Base-by-base conservation (phyloP, 1,140 invertebrate species). In the Drosophila littoralis region DNA sequence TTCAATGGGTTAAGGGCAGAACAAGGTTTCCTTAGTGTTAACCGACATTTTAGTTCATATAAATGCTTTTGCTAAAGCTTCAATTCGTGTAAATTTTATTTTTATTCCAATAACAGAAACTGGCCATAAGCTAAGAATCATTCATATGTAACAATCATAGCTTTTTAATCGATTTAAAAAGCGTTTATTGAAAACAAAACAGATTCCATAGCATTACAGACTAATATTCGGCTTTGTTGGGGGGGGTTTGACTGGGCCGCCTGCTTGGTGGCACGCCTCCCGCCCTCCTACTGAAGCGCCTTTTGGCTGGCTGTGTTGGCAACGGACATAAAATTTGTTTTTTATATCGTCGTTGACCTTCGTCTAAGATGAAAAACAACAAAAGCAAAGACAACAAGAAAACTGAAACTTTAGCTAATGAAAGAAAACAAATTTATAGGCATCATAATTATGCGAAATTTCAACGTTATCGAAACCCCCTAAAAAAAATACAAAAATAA, bases 401-500 rank as follows among this genome's bases (percentile, higher is more conserved):
- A 79, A 81, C 68, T 77, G 38, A 79, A 89, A 82, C 66, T 79
- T 83, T 70, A 66, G 76, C 84, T 89, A 88, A 84, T 90, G 84
- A 90, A 88, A 89, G 77, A 89, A 89, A 89, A 89, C 84, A 88
- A 84, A 89, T 89, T 89, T 89, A 89, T 89, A 89, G 84, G 84
- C 84, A 89, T 80, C 85, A 89, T 89, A 89, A 89, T 89, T 89
- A 89, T 89, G 84, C 84, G 85, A 89, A 89, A 84, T 89, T 81
- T 89, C 79, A 71, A 82, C 78, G 84, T 84, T 84, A 89, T 89
- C 84, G 77, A 81, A 88, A 66, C 48, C 63, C 51, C 17, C 48
- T 13, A 10, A 46, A 55, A 45, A 38, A 46, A 45, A 35, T 6
- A 33, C 36, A 64, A 5, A 64, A 60, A 50, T 57, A 57, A 32